Evolutionary conservation across 2,113 vertebrate species (phyloP), one percentile per base, ranked within the genome.

Genomic region (Protobothrops flavoviridis): DNA sequence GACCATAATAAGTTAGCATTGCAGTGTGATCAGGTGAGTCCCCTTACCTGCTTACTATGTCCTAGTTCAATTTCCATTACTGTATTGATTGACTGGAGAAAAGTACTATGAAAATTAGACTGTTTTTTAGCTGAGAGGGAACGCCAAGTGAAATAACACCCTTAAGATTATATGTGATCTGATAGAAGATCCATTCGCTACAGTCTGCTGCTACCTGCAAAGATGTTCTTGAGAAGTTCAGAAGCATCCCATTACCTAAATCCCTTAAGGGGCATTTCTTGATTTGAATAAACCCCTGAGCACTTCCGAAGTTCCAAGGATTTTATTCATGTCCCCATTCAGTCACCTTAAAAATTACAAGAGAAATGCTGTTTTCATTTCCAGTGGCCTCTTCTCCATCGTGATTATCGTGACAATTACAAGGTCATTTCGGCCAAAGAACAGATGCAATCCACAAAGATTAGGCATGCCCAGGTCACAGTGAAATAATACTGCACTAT

Each of bases 261-360:
- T 57, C 29, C 2, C 85, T 55, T 12, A n/a, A 91, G 45, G 53
- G 39, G 5, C 21, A 45, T 26, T 69, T 87, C 45, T 39, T 39
- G 24, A 13, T 93, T 94, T 88, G 53, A 96, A 94, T 45, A 95
- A 95, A 94, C 24, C 55, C 93, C 96, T 94, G 93, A 89, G 0
- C 89, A 0, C 89, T 87, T 69, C 55, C 13, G 59, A 92, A 95
- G 3, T n/a, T 95, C 95, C 94, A 96, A 95, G 92, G 95, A 94
- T 94, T 97, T 97, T 97, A 96, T 96, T 97, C 94, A 95, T 57
- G 93, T 91, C 0, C 1, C 92, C 93, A 95, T 92, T 93, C 94
- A 92, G 85, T 95, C 92, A 81, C 86, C 95, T 95, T 96, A 88
- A 91, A 95, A 96, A 96, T 90, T 50, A 92, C 64, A 94, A 94